phyloP scores from a whole-genome alignment of 2,888 invertebrate species.

The Malacosoma neustria region DNA sequence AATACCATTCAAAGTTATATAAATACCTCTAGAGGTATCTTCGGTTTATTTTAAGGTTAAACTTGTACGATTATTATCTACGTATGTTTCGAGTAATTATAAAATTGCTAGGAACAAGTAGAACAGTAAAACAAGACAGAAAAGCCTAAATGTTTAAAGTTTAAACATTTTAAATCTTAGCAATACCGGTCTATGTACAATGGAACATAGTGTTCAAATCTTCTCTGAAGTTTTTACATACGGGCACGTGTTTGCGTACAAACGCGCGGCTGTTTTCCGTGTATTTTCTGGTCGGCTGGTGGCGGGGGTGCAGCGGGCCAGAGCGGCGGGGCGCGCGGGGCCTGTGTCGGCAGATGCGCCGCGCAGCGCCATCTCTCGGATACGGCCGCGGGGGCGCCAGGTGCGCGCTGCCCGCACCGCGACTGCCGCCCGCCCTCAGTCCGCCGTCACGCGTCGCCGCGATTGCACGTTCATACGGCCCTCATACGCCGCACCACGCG shows the following conservation, averaged over 20 bases:
- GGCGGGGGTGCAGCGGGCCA: conserved; percentile 22
- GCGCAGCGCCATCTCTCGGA: conserved; percentile 69
- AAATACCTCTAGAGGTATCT: too few species aligned
- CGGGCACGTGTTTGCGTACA: conserved; percentile 61
- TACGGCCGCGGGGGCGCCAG: conserved; percentile 38
- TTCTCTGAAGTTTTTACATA: conserved; percentile 52
- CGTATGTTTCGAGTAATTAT: too few species aligned
- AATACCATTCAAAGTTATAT: too few species aligned
- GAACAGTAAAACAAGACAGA: too few species aligned
- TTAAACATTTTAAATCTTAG: too few species aligned
- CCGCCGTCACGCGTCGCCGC: conserved; percentile 66
- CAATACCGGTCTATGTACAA: conserved; percentile 20
- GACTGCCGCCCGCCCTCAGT: conserved; percentile 66
- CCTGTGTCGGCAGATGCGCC: conserved; percentile 60
- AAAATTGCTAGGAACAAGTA: too few species aligned
- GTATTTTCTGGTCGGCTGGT: conserved; percentile 61
- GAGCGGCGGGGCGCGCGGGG: conserved; percentile 30
- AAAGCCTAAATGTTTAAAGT: too few species aligned
- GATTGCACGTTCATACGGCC: conserved; percentile 50
- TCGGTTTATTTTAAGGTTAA: too few species aligned
- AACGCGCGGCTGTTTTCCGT: conserved; percentile 61
- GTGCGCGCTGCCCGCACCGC: conserved; percentile 64
- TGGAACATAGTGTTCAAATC: conserved; percentile 38
- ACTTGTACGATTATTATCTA: too few species aligned
- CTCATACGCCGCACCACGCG: conserved; percentile 48